Base-by-base conservation (phyloP, 2,888 invertebrate genomes). In the Netelia inedita region DNA sequence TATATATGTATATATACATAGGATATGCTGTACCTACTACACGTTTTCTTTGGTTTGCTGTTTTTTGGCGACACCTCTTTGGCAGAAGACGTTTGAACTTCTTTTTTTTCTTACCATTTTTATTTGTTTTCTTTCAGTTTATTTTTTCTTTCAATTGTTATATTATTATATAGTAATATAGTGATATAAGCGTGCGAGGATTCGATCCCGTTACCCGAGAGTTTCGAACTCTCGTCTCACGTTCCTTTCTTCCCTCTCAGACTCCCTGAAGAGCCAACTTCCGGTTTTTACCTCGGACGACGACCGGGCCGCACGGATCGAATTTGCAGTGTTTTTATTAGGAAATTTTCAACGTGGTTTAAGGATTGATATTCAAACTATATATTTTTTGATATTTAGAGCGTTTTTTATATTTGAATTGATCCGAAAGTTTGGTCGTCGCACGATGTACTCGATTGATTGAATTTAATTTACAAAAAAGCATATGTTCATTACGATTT, bases 31-130 rank as follows among this genome's bases (percentile, higher is more conserved):
- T 90, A 90, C 90, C 89, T 85, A 82, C 74, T 90, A 90, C 92
- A 93, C 92, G 92, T 92, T 92, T 92, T 91, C 91, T 91, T 93
- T 93, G 92, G 92, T 93, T 93, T 93, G 93, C 91, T 92, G 92
- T 93, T 92, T 91, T 91, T 92, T 90, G 90, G 89, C 91, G 88
- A 90, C 90, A 90, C 85, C 81, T 85, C 81, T 83, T 81, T 85
- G 73, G 78, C 81, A 81, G 78, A 85, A 85, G 73, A 82, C 90
- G 82, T 89, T 89, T 84, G 82, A 87, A 88, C 88, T 91, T 89
- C 88, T 88, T 88, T 83, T 88, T 82, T 84, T 87, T 86, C 82
- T 86, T 75, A 85, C 82, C 82, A 87, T 86, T 83, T 86, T 86
- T 68, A 23, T 88, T 85, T 88, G 87, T 83, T 83, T 84, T 57